Evolutionary conservation across 2,888 invertebrate genomes (phyloP), one percentile per base, ranked within the genome.

Genomic region (Gisinianus flammeolus): DNA sequence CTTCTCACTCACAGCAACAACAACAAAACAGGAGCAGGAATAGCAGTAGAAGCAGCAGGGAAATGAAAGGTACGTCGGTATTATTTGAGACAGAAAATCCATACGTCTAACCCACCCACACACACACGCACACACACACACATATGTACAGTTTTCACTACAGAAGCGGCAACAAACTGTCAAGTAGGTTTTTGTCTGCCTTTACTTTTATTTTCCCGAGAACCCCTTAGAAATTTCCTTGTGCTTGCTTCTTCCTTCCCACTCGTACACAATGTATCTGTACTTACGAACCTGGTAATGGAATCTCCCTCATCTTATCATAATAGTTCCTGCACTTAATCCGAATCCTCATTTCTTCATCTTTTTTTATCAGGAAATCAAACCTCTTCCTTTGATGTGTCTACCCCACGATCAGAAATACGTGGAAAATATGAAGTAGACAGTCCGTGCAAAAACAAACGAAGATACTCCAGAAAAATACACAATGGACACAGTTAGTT

Each of bases 301-400:
- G 56, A 56, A 56, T 56, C 56, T n/a, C 19, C 19, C 56, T 56
- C 56, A 56, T 56, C n/a, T 56, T 56, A 56, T 56, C 22, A 56
- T 56, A 22, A n/a, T n/a, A n/a, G n/a, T n/a, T n/a, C n/a, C n/a
- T n/a, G n/a, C n/a, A n/a, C n/a, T n/a, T n/a, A n/a, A n/a, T n/a
- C n/a, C n/a, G n/a, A n/a, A n/a, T n/a, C n/a, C n/a, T n/a, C n/a
- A n/a, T n/a, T n/a, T n/a, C 22, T 56, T 19, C 56, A 56, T 56
- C 56, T 56, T 56, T n/a, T 56, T 56, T 56, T 56, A 56, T 56
- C 56, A n/a, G n/a, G n/a, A n/a, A n/a, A n/a, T n/a, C n/a, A n/a
- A n/a, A n/a, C n/a, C n/a, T n/a, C n/a, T n/a, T n/a, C n/a, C n/a
- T n/a, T n/a, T n/a, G n/a, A n/a, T n/a, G n/a, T n/a, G n/a, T n/a